These are phyloP conservation scores for Eutolmus rufibarbis DNA, from an alignment of 2,888 invertebrate genomes.

Conservation along the genomic window DNA sequence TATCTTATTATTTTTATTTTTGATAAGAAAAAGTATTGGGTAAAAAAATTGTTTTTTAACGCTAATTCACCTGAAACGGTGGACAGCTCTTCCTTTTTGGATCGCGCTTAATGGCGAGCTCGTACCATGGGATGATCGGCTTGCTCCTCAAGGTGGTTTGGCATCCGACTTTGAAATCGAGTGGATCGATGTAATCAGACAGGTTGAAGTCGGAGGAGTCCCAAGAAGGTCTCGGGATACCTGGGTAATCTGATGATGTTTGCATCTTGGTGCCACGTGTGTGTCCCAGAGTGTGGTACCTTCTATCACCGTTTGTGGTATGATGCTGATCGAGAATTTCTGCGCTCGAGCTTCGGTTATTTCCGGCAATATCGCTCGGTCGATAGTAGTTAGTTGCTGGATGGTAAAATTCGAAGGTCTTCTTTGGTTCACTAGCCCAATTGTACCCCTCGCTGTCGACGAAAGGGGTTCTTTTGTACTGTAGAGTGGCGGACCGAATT, in stretches of 20 bases:
- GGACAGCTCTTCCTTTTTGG: conserved; percentile 83
- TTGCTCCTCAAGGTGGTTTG: conserved; percentile 72
- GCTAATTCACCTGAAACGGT: conserved; percentile 68
- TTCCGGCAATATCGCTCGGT: conserved; percentile 52
- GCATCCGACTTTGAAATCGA: conserved; percentile 74
- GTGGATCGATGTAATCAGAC: conserved; percentile 62
- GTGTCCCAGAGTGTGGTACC: conserved; percentile 61
- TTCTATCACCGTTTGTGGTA: conserved; percentile 54
- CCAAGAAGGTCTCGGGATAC: neutral
- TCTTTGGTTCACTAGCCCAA: conserved; percentile 51
- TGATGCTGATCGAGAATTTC: conserved; percentile 55
- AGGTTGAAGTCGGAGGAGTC: conserved; percentile 34
- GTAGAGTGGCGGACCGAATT: conserved; percentile 45
- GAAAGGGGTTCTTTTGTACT: conserved; percentile 43
- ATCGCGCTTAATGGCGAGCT: conserved; percentile 78
- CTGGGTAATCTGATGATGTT: neutral
- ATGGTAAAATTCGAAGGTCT: conserved; percentile 50
- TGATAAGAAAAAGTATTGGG: neutral
- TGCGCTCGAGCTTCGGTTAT: conserved; percentile 59
- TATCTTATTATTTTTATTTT: neutral
- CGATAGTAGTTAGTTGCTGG: conserved; percentile 53
- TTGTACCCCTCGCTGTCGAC: neutral
- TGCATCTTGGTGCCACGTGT: conserved; percentile 52
- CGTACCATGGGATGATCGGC: conserved; percentile 87
- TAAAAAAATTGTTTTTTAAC: neutral